A percentile compares a stretch with the other conserved stretches of the same genome.
Conservation (phyloP, 2,888 invertebrate species). For the Agonum fuliginosum region DNA sequence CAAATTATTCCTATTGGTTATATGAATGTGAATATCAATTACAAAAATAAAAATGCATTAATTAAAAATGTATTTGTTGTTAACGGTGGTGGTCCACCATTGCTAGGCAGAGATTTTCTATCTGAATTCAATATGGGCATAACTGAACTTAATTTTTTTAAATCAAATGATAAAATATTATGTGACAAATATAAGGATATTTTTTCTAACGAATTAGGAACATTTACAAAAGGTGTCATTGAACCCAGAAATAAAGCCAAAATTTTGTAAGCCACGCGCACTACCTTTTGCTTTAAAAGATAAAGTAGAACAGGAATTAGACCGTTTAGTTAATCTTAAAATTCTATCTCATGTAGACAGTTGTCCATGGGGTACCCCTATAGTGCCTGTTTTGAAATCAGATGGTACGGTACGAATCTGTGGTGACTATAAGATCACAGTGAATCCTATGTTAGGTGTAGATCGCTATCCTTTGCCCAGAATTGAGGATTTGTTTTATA, state of each 20-base stretch:
- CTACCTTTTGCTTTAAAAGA: constrained; percentile 64
- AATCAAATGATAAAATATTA: not conserved
- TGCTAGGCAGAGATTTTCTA: constrained; percentile 50
- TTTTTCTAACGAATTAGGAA: constrained; percentile 35
- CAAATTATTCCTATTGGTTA: constrained; percentile 32
- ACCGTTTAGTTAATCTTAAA: constrained; percentile 61
- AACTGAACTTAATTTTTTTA: constrained; percentile 8
- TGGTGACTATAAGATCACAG: constrained; percentile 67
- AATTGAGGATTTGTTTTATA: constrained; percentile 63
- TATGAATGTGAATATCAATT: constrained; percentile 22
- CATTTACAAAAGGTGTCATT: constrained; percentile 51
- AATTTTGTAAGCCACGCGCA: constrained; percentile 64
- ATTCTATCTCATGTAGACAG: constrained; percentile 62
- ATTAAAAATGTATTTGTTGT: constrained; percentile 34
- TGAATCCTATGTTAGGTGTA: constrained; percentile 64
- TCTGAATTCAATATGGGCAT: constrained; percentile 37
- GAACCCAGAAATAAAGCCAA: constrained; percentile 48
- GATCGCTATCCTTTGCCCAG: constrained; percentile 63
- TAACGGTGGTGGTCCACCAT: not conserved
- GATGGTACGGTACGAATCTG: constrained; percentile 66
- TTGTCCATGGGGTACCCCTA: constrained; percentile 66
- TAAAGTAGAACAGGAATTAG: constrained; percentile 64
- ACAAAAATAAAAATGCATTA: not conserved
- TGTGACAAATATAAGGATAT: constrained; percentile 9
- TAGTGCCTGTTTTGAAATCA: constrained; percentile 67